A percentile compares a stretch with the other conserved stretches of the same genome.
Evolutionary conservation across 2,797 vertebrate species (phyloP).

Genomic region (Malurus splendens): DNA sequence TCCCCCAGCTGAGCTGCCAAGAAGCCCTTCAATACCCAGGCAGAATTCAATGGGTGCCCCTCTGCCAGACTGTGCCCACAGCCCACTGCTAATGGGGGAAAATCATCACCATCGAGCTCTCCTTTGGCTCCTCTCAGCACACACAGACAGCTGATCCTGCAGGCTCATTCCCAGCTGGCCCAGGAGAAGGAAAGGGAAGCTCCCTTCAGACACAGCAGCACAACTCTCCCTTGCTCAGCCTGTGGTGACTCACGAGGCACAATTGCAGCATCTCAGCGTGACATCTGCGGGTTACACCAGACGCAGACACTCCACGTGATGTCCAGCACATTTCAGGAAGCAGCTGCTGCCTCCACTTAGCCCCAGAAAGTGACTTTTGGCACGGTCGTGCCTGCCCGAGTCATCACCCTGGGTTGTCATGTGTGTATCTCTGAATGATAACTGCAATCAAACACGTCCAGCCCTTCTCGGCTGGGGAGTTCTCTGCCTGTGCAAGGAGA

Average conservation of each 20-base stretch:
- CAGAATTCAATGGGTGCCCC: background rate
- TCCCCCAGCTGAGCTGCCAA: background rate
- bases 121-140: background rate
- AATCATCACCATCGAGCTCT: background rate
- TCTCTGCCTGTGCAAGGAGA: background rate
- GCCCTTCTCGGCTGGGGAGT: background rate
- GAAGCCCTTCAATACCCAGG: background rate
- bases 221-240: background rate
- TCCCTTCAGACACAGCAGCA: background rate
- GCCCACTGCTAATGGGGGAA: background rate
- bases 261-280: background rate
- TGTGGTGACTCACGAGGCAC: background rate
- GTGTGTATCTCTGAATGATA: background rate
- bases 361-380: background rate
- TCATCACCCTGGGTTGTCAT: background rate
- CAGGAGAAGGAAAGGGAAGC: background rate
- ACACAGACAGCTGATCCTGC: background rate
- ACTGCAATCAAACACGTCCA: background rate
- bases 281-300: background rate
- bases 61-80: background rate
- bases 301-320: fast-evolving
- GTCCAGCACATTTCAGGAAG: background rate
- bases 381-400: fast-evolving
- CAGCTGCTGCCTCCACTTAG: background rate
- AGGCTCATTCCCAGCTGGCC: background rate